Evolutionary conservation across 2,113 vertebrate species (phyloP).

Genomic region (Equus quagga): DNA sequence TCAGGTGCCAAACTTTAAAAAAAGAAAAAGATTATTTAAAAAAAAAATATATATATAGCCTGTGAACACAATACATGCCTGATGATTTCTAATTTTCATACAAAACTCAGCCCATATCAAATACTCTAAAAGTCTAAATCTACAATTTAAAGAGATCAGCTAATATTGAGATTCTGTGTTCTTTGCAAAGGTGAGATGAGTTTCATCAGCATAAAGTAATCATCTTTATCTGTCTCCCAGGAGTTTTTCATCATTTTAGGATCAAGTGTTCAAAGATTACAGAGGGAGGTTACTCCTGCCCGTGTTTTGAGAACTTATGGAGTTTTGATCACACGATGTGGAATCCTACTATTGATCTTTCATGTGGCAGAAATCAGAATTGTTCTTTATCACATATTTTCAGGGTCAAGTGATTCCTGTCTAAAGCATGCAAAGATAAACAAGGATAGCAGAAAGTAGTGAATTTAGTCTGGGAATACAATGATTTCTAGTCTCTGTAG

Average conservation of each 20-base stretch:
- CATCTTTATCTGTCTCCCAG: neutral
- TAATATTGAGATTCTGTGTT: neutral
- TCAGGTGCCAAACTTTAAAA: too few species aligned
- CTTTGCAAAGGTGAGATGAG: neutral
- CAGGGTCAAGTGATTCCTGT: neutral
- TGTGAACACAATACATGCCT: neutral
- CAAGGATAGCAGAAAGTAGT: neutral
- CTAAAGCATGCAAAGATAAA: neutral
- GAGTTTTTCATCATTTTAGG: neutral
- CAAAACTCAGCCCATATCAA: neutral
- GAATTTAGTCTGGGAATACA: neutral
- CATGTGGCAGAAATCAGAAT: neutral
- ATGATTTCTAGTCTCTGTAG: neutral
- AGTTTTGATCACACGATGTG: neutral
- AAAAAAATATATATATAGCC: too few species aligned
- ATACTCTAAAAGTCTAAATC: neutral
- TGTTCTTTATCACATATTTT: neutral
- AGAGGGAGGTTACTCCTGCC: too few species aligned
- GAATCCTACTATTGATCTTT: neutral
- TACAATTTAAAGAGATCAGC: neutral
- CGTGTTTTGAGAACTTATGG: neutral
- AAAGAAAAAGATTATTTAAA: too few species aligned
- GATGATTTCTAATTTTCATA: neutral
- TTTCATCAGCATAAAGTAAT: neutral
- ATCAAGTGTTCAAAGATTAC: neutral